Conservation (phyloP, 1,140 invertebrate genomes). For the Hydropsyche tenuis region DNA sequence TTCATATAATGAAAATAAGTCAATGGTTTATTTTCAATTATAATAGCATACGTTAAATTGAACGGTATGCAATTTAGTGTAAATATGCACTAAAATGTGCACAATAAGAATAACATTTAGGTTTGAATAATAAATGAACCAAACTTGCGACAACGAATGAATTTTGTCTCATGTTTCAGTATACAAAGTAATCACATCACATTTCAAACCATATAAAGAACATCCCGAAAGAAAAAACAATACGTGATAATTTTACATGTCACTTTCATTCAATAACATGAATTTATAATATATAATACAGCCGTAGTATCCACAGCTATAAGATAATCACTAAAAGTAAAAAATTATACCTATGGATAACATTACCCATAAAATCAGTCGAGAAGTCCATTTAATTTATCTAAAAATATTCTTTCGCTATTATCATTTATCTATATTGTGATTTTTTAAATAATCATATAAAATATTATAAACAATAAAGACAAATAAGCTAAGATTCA, state of each 20-base stretch:
- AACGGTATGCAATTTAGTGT: neutral
- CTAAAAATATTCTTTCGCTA: slow-evolving; percentile 36
- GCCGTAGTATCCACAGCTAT: slow-evolving; percentile 24
- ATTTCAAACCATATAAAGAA: no score
- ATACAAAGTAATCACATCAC: no score
- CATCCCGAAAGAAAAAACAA: no score
- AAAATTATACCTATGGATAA: slow-evolving; percentile 40
- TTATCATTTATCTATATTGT: slow-evolving; percentile 21
- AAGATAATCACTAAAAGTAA: slow-evolving; percentile 22
- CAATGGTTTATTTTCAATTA: slow-evolving; percentile 1
- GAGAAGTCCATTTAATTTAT: slow-evolving; percentile 33
- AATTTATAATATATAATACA: slow-evolving; percentile 15
- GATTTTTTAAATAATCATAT: slow-evolving; percentile 9
- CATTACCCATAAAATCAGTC: slow-evolving; percentile 37
- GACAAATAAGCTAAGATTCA: slow-evolving; percentile 17
- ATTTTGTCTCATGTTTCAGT: no score
- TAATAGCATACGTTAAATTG: neutral
- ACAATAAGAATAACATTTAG: neutral
- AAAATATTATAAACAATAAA: slow-evolving; percentile 10
- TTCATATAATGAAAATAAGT: slow-evolving; percentile 16
- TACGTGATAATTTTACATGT: slow-evolving; percentile 7
- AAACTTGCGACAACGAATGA: no score
- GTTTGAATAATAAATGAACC: no score
- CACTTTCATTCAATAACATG: slow-evolving; percentile 22
- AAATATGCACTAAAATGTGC: neutral